Conservation (phyloP, 2,113 vertebrate genomes). For the Turnix velox region DNA sequence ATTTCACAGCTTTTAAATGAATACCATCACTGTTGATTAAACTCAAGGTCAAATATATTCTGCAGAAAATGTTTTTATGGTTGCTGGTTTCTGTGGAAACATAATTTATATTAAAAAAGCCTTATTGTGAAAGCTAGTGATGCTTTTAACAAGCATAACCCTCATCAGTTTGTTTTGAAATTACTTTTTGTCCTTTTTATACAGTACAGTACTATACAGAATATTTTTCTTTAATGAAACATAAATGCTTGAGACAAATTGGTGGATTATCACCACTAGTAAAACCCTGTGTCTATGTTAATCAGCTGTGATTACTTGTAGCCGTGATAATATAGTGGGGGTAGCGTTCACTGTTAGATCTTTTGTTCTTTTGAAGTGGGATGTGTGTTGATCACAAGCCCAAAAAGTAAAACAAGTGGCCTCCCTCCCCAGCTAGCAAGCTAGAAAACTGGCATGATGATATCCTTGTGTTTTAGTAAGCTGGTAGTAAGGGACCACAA, state of each 20-base stretch:
- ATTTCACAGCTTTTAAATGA: conserved; percentile 5
- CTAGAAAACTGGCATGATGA: not conserved
- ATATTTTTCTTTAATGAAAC: not conserved
- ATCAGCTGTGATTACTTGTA: not conserved
- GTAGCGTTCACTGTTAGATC: not conserved
- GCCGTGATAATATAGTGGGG: not conserved
- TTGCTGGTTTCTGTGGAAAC: conserved; percentile 46
- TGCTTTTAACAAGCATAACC: not conserved
- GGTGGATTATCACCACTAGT: not conserved
- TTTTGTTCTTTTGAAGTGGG: not conserved
- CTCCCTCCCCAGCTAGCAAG: not conserved
- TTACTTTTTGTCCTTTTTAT: not conserved
- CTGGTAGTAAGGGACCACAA: not conserved
- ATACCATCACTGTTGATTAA: not conserved
- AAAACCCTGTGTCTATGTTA: not conserved
- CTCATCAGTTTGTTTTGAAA: conserved; percentile 13
- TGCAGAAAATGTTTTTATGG: not conserved
- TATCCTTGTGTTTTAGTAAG: not conserved
- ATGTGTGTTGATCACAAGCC: not conserved
- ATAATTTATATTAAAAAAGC: not conserved
- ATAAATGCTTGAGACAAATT: not conserved
- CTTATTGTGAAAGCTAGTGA: not conserved
- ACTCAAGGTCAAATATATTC: not conserved
- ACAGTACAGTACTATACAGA: not conserved
- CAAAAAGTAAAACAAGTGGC: not conserved